Base-by-base conservation (phyloP, 2,888 invertebrate species). In the Perizoma affinitatum region DNA sequence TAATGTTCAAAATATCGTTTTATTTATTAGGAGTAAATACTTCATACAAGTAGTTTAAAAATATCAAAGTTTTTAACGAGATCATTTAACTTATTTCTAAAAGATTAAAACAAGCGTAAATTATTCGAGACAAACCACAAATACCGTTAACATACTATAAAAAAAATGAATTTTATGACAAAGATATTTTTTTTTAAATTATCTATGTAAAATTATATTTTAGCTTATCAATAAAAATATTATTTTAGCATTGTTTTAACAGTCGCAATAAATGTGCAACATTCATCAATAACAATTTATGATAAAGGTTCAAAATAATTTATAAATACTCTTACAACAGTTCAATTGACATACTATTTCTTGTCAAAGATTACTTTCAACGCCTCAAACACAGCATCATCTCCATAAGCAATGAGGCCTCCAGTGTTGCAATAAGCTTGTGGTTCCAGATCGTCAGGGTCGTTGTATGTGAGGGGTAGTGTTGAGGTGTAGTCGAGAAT, bases 321-420 rank as follows among this genome's bases (percentile, higher is more conserved):
- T 22, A 22, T 22, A 22, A 22, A 22, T 22, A 22, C 22, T 22
- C 22, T 22, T 22, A 22, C 22, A 22, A 22, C 22, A 22, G 22
- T 22, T 22, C 22, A 22, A 22, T 3, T 22, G 22, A 22, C 22
- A 22, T 2, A 22, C 7, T 38, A 38, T 7, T 38, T 38, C 4
- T 42, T 42, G 33, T 68, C 63, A 5, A 80, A 66, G 51, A 79
- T 65, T 46, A 66, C 67, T 67, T 75, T 75, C 22, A 86, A 71
- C 47, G 84, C 78, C 54, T 82, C 67, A 38, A 83, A 76, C 6
- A 82, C 70, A 48, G 71, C 60, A 54, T 67, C 48, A 61, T 81
- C 69, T 45, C 67, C 74, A 65, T 77, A 91, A 42, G 92, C 90
- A 65, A 90, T 82, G 34, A 91, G 80, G 8, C 92, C 92, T 61